Evolutionary conservation across 2,113 vertebrate genomes (phyloP).

Genomic region (Percopsis transmontana): DNA sequence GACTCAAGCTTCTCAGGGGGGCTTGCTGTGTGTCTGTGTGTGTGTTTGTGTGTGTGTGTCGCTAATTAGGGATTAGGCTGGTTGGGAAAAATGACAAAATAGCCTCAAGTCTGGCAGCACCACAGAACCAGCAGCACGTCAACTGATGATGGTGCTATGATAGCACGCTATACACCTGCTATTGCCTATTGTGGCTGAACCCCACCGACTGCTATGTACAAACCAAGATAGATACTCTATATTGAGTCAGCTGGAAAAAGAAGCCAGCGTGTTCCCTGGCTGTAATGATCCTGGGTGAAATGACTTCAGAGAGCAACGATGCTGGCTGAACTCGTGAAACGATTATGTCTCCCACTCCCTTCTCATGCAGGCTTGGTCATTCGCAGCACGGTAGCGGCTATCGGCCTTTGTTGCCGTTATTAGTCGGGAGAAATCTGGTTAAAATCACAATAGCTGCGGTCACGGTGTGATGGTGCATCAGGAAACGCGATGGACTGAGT

Average conservation of each 20-base stretch:
- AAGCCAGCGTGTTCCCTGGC: slow-evolving; percentile 34
- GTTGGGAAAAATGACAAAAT: slow-evolving; percentile 21
- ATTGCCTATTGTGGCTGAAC: slow-evolving; percentile 23
- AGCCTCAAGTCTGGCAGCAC: slow-evolving; percentile 28
- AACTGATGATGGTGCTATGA: slow-evolving; percentile 49
- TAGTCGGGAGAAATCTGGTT: slow-evolving; percentile 45
- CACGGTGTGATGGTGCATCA: slow-evolving; percentile 42
- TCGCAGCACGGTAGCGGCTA: slow-evolving; percentile 40
- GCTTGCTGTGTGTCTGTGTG: slow-evolving; percentile 40
- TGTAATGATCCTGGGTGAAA: slow-evolving; percentile 56
- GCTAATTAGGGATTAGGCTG: slow-evolving; percentile 63
- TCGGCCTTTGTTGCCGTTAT: slow-evolving; percentile 52
- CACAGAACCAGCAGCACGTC: slow-evolving; percentile 23
- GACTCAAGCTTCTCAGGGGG: slow-evolving; percentile 54
- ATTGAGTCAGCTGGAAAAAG: slow-evolving; percentile 1
- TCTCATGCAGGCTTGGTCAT: slow-evolving; percentile 65
- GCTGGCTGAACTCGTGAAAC: slow-evolving; percentile 56
- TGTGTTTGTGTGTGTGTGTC: not conserved
- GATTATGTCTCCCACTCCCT: slow-evolving; percentile 54
- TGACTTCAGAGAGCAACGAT: slow-evolving; percentile 52
- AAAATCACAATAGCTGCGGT: slow-evolving; percentile 41
- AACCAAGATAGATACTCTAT: slow-evolving; percentile 20
- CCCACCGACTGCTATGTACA: slow-evolving; percentile 15
- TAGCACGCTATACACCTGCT: slow-evolving; percentile 35
- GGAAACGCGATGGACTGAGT: slow-evolving; percentile 44